Conservation (phyloP, 2,113 vertebrate genomes). For the Phyllostomus discolor region DNA sequence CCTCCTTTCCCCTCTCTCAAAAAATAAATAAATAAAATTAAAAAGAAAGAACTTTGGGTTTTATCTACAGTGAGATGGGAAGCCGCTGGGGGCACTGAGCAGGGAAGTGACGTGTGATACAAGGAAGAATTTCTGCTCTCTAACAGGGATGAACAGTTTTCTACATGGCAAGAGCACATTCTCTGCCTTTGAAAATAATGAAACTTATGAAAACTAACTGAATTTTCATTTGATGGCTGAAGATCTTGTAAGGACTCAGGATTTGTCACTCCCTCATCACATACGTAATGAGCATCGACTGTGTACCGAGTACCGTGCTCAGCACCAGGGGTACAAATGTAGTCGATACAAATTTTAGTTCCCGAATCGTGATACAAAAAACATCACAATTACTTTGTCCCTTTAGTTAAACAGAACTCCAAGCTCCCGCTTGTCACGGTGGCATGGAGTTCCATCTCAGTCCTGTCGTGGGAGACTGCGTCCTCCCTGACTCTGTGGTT, state of each 20-base stretch:
- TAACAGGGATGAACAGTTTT: neutral
- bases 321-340: neutral
- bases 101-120: neutral
- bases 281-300: neutral
- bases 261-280: neutral
- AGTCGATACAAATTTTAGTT: neutral
- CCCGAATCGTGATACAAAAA: neutral
- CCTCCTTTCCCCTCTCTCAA: no score
- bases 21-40: no score
- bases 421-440: neutral
- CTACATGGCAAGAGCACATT: neutral
- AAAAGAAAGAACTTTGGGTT: neutral
- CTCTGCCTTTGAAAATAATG: constrained; percentile 10
- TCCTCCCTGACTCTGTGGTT: neutral
- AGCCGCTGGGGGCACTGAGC: neutral
- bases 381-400: neutral
- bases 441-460: neutral
- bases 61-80: neutral
- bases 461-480: neutral
- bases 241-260: neutral
- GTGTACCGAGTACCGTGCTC: neutral
- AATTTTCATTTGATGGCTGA: neutral
- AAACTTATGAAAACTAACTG: neutral
- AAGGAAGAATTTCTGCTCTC: neutral
- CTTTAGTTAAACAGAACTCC: neutral